Base-by-base conservation (phyloP, 1,140 invertebrate species). In the Leguminivora glycinivorella region DNA sequence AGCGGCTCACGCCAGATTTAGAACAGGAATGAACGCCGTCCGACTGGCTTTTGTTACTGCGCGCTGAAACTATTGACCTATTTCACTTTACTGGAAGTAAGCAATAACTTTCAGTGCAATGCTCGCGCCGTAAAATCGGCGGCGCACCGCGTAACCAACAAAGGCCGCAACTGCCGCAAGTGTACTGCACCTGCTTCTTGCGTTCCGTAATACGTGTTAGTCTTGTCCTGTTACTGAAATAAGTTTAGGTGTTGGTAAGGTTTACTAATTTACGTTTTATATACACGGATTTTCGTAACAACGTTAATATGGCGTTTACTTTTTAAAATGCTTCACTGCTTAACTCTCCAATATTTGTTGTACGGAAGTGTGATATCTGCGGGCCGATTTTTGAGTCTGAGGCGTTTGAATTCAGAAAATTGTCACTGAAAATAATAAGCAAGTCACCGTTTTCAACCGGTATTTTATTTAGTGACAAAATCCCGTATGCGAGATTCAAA, bases 61-160 rank as follows among this genome's bases (percentile, higher is more conserved):
- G 83, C 77, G 84, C 85, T 91, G 89, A 89, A 91, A 89, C 89
- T 91, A 89, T 89, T 91, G 89, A 91, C 89, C 89, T 89, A 91
- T 89, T 88, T 91, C 78, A 83, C 82, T 83, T 89, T 86, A 87
- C 89, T 89, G 87, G 87, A 89, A 88, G 82, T 88, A 88, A 88
- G 87, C 84, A 83, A 89, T 89, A 87, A 91, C 83, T 91, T 89
- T 91, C 87, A 89, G 86, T 83, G 83, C 83, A 87, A 75, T 76
- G 84, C 77, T 87, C 80, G 80, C 77, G 73, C 79, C 75, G 75
- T 82, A 89, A 88, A 90, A 90, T 83, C 78, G 74, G 75, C 60
- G 40, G 77, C 74, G 75, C 72, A 75, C 58, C 81, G 81, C 86
- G 81, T 78, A 80, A 79, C 76, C 67, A 40, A 17, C 34, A n/a